Evolutionary conservation across 2,113 vertebrate genomes (phyloP).

Genomic region (Crotalus viridis): DNA sequence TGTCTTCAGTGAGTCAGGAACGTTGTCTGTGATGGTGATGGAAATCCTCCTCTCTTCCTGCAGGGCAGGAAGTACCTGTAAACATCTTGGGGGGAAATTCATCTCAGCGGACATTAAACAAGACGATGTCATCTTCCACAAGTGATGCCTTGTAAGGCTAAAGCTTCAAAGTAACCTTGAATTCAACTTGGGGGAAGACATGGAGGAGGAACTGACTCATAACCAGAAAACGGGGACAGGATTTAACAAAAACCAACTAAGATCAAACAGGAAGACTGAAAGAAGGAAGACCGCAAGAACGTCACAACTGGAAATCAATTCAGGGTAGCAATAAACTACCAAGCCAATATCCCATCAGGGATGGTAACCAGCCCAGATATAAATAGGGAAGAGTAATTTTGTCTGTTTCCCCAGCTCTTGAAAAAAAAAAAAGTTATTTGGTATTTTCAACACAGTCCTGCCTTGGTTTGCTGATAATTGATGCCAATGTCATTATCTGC

Average conservation of each 20-base stretch:
- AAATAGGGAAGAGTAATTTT: neutral
- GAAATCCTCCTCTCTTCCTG: conserved; percentile 74
- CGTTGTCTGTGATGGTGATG: conserved; percentile 63
- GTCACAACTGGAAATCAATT: neutral
- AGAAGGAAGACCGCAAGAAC: conserved; percentile 55
- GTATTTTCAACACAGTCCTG: neutral
- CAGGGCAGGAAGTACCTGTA: conserved; percentile 71
- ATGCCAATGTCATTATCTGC: neutral
- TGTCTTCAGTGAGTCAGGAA: conserved; percentile 66
- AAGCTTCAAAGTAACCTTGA: conserved; percentile 47
- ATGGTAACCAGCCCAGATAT: neutral
- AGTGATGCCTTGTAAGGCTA: conserved; percentile 55
- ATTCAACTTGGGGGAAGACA: conserved; percentile 49
- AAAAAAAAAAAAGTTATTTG: neutral
- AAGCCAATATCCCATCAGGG: neutral
- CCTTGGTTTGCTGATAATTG: neutral
- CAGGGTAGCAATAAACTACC: neutral
- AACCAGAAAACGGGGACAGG: conserved; percentile 41
- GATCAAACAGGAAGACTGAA: conserved; percentile 53
- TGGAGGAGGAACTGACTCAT: conserved; percentile 60
- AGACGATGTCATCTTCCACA: conserved; percentile 58
- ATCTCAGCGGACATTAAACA: conserved; percentile 63
- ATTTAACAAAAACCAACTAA: conserved; percentile 43
- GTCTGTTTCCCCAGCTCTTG: neutral
- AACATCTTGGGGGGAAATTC: conserved; percentile 68